Percentiles rank a stretch among this genome's conserved stretches.
Evolutionary conservation across 2,113 vertebrate species (phyloP).

Genomic region (Prunella fulvescens): DNA sequence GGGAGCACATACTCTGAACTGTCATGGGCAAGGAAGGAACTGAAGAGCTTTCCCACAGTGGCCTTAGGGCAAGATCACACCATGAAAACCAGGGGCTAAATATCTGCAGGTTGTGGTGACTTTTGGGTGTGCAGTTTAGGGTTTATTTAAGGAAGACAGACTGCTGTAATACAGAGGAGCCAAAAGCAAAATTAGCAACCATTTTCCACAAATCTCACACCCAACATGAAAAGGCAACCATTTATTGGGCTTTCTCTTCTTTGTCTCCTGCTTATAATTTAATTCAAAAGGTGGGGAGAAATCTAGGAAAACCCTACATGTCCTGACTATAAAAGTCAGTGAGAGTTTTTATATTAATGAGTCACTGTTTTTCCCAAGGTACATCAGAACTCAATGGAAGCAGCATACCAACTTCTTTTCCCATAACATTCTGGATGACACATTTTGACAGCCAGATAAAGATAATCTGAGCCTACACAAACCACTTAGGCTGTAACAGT

Average conservation of each 20-base stretch:
- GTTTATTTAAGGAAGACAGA: neutral
- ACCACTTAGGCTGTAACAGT: neutral
- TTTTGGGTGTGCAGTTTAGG: neutral
- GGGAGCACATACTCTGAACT: neutral
- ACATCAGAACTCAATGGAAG: neutral
- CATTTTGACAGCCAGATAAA: neutral
- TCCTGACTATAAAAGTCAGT: neutral
- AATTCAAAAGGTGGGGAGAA: neutral
- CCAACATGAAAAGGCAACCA: neutral
- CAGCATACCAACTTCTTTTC: neutral
- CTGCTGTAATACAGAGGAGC: neutral
- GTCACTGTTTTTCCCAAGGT: neutral
- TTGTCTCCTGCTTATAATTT: neutral
- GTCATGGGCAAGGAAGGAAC: neutral
- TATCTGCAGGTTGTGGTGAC: neutral
- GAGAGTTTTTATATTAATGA: neutral
- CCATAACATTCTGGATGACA: neutral
- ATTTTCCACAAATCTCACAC: neutral
- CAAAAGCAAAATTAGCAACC: neutral
- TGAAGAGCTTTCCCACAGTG: neutral
- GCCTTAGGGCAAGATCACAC: neutral
- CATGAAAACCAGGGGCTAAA: neutral
- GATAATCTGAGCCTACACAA: neutral
- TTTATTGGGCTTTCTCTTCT: neutral
- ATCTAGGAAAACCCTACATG: neutral